A percentile compares a stretch with the other conserved stretches of the same genome.
Conservation (phyloP, 1,140 invertebrate species). For the Caenorhabditis latens region DNA sequence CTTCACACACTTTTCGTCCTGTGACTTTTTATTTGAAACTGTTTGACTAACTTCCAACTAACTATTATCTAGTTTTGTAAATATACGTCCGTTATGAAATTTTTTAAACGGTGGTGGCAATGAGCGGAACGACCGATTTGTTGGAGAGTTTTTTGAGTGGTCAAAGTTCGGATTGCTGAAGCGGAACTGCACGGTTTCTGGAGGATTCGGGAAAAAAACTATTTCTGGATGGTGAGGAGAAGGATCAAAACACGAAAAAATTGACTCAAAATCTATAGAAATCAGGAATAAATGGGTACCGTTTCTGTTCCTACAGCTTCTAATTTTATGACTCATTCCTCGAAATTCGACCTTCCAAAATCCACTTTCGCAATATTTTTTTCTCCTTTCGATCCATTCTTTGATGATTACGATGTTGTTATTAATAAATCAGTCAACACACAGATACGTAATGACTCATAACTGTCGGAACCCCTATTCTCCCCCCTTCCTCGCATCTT, state of each 20-base stretch:
- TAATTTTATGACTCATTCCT: no score
- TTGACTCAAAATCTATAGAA: no score
- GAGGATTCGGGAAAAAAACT: background rate
- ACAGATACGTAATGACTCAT: background rate
- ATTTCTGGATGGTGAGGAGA: background rate
- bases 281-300: no score
- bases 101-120: background rate
- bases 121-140: background rate
- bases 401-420: background rate
- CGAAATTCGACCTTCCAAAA: no score
- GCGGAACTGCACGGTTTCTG: background rate
- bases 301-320: no score
- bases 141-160: background rate
- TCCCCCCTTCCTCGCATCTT: background rate
- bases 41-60: slow-evolving; percentile 19
- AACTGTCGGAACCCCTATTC: background rate
- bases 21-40: background rate
- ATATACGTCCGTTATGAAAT: background rate
- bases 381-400: no score
- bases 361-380: no score
- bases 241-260: background rate
- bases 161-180: slow-evolving; percentile 30
- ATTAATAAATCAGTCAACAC: slow-evolving; percentile 9
- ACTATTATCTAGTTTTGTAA: slow-evolving; percentile 24
- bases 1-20: background rate